Evolutionary conservation across 2,888 invertebrate species (phyloP).

Genomic region (Dendrolimus pini): DNA sequence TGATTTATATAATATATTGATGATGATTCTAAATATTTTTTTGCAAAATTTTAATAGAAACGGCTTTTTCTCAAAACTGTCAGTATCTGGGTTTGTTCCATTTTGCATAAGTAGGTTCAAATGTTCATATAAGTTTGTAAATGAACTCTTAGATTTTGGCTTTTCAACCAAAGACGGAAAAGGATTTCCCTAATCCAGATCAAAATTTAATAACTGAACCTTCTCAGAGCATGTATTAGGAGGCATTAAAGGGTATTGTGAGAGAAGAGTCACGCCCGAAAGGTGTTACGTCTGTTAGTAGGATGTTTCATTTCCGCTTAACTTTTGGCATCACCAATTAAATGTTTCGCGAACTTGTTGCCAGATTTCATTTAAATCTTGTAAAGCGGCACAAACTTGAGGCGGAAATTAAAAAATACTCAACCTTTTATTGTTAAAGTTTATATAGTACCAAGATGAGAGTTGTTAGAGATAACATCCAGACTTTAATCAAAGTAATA

Average conservation of each 20-base stretch:
- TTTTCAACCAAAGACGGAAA: conserved; percentile 8
- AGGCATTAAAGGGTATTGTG: conserved; percentile 10
- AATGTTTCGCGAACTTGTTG: conserved; percentile 54
- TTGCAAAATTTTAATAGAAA: no score
- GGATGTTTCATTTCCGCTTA: conserved; percentile 52
- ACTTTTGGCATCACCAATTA: conserved; percentile 50
- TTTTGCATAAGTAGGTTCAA: no score
- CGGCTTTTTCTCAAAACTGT: no score
- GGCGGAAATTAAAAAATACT: conserved; percentile 54
- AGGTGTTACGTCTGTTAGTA: conserved; percentile 29
- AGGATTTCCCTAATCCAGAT: conserved; percentile 24
- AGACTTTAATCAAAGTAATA: background rate
- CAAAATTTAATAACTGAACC: conserved; percentile 31
- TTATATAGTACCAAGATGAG: conserved; percentile 30
- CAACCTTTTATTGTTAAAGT: conserved; percentile 50
- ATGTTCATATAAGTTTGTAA: no score
- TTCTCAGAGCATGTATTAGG: no score
- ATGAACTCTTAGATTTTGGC: no score
- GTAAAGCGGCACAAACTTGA: conserved; percentile 39
- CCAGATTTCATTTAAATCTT: conserved; percentile 55
- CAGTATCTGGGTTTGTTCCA: no score
- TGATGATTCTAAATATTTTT: no score
- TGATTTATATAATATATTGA: no score
- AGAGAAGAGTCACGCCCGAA: conserved; percentile 26
- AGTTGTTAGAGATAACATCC: background rate